Base-by-base conservation (phyloP, 2,797 vertebrate genomes). In the Spondyliosoma cantharus region DNA sequence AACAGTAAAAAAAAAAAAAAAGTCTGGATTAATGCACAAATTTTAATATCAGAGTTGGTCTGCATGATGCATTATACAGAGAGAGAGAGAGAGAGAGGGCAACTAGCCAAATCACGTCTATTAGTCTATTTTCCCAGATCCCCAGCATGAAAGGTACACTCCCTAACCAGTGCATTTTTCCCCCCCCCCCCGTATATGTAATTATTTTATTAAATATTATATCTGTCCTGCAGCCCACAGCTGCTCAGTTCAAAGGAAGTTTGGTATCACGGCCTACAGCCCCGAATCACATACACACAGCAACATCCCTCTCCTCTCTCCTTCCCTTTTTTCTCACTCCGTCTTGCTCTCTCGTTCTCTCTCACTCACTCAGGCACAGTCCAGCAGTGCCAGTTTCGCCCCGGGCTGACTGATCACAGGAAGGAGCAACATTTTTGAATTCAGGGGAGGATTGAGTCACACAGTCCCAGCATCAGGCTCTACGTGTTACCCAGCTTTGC, bases 131-230 rank as follows among this genome's bases (percentile, higher is more conserved):
- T 90, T 80, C 76, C 76, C 84, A 85, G 84, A 85, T 89, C 80
- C 72, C 82, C 77, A 43, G 69, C 85, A 91, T 87, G 37, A 87
- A 91, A 91, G 88, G 76, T 88, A 84, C 76, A 76, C 84, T 89
- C 80, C 81, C 85, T 80, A 84, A 86, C 87, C 72, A 76, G 82
- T 86, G 81, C 85, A 68, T 87, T 88, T 91, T 86, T 85, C 75
- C 83, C n/a, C 29, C 72, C 87, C 75, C 83, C n/a, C 29, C 72
- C 87, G 86, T 91, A 74, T 92, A 87, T 91, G 89, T 93, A 93
- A 94, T 95, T 95, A 95, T 94, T 94, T 93, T 69, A 93, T 94
- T 94, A 91, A 94, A 95, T 93, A 94, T 95, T 90, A 91, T 93
- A 94, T 93, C 89, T 90, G 85, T 91, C 86, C 87, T 86, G 84